These are phyloP conservation scores for Epizoanthus scotinus DNA, from an alignment of 92 coral and sea anemone genomes.

Conservation along the genomic window DNA sequence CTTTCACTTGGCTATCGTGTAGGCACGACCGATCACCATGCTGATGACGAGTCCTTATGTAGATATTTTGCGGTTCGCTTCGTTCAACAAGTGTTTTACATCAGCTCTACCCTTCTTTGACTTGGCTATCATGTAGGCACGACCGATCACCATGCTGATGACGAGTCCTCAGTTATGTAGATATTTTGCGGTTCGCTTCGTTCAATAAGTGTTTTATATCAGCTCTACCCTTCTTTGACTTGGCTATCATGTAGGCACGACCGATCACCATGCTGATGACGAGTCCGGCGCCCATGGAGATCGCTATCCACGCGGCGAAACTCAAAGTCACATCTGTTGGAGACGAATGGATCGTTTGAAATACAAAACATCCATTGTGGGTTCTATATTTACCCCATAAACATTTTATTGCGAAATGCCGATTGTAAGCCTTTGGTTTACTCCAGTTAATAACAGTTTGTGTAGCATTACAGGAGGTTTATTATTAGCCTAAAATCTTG, in stretches of 20 bases:
- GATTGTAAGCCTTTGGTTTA: too few relatives aligned
- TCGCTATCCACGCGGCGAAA: conserved; percentile 92
- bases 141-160: conserved; percentile 69
- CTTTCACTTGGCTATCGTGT: conserved; percentile 70
- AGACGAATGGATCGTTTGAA: not conserved
- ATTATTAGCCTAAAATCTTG: too few relatives aligned
- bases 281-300: conserved; percentile 83
- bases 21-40: conserved; percentile 73
- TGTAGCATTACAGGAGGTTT: too few relatives aligned
- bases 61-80: conserved; percentile 33
- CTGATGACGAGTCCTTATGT: conserved; percentile 75
- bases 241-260: conserved; percentile 78
- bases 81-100: conserved; percentile 59
- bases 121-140: conserved; percentile 79
- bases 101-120: conserved; percentile 69
- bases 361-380: not conserved
- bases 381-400: not conserved
- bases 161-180: conserved; percentile 71
- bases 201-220: conserved; percentile 61
- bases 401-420: not conserved
- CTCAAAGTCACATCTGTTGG: conserved; percentile 66
- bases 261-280: conserved; percentile 75
- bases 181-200: conserved; percentile 43
- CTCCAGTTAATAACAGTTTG: too few relatives aligned
- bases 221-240: conserved; percentile 66